A percentile compares a stretch with the other conserved stretches of the same genome.
phyloP scores from a whole-genome alignment of 53 echinoderm and acorn worm genomes.

The Echinometra lucunter region DNA sequence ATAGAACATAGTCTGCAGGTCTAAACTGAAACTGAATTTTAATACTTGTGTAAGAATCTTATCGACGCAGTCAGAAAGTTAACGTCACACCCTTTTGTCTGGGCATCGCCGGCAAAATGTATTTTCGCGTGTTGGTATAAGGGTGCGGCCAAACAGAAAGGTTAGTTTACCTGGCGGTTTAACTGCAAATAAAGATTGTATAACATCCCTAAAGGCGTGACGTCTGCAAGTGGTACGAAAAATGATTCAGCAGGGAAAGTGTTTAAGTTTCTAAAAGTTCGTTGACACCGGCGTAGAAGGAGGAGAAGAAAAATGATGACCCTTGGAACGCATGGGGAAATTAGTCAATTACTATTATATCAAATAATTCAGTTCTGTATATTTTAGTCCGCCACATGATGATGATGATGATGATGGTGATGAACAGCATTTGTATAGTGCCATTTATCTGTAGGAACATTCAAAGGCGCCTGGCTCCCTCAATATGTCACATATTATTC shows the following conservation, averaged over 20 bases:
- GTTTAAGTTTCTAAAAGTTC: background rate
- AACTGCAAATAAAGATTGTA: background rate
- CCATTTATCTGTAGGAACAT: no score
- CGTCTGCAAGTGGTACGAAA: background rate
- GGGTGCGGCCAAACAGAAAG: background rate
- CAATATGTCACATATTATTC: no score
- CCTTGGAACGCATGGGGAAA: no score
- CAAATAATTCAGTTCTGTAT: no score
- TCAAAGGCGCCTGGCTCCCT: no score
- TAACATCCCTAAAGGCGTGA: background rate
- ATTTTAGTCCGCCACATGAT: no score
- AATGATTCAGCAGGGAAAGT: slow-evolving; percentile 9
- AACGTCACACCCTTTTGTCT: background rate
- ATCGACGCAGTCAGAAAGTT: background rate
- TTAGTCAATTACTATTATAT: no score
- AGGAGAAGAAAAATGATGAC: background rate
- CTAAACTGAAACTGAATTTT: no score
- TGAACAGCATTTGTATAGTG: no score
- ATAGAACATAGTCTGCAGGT: no score
- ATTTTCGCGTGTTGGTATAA: background rate
- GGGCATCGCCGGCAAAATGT: background rate
- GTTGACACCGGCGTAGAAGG: background rate
- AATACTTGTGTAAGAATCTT: no score
- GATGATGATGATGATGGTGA: no score
- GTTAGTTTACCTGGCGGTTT: background rate